These are phyloP conservation scores for Melipona quadrifasciata DNA, from an alignment of 1,140 invertebrate genomes.

Conservation along the genomic window DNA sequence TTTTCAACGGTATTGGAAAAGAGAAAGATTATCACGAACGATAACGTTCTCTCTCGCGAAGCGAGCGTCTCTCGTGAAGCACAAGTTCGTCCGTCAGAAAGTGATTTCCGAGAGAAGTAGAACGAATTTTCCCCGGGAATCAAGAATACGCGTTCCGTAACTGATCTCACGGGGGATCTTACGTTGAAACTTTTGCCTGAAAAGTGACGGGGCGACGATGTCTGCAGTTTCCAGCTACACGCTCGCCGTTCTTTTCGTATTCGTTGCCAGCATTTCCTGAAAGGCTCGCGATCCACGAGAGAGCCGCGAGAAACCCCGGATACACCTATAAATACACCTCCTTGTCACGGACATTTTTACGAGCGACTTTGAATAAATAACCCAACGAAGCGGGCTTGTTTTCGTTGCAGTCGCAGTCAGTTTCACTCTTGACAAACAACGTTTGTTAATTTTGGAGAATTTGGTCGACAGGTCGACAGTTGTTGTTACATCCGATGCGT, in stretches of 20 bases:
- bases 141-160: constrained; percentile 21
- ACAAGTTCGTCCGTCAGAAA: constrained; percentile 14
- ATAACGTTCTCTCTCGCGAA: background rate
- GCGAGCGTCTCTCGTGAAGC: background rate
- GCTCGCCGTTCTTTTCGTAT: constrained; percentile 32
- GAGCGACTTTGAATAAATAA: background rate
- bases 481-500: no score
- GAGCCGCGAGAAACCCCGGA: background rate
- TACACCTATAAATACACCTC: constrained; percentile 42
- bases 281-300: constrained; percentile 2
- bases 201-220: constrained; percentile 7
- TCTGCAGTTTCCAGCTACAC: constrained; percentile 21
- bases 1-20: background rate
- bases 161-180: constrained; percentile 7
- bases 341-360: background rate
- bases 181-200: constrained; percentile 12
- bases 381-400: background rate
- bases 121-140: constrained; percentile 26
- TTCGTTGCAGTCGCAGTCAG: no score
- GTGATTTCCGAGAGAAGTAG: background rate
- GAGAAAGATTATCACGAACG: background rate
- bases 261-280: constrained; percentile 14
- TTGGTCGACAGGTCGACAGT: background rate
- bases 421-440: background rate
- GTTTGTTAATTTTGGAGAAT: background rate